Percentiles rank a stretch among this genome's conserved stretches.
These are phyloP conservation scores for Drosophila cardini DNA, from an alignment of 1,140 invertebrate species.

Conservation along the genomic window DNA sequence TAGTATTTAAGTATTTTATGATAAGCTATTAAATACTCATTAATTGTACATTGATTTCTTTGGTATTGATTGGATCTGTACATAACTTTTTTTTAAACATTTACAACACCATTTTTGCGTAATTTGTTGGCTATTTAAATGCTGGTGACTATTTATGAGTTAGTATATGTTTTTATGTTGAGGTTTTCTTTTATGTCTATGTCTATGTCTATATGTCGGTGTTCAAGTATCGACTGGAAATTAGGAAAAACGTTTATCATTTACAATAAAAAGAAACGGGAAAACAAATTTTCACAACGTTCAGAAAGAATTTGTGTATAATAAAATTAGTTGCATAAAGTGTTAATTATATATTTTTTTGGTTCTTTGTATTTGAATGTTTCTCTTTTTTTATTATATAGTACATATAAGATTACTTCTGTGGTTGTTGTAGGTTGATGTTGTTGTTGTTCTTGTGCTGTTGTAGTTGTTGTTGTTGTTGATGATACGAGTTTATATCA, in stretches of 20 bases:
- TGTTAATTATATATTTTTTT: conserved; percentile 24
- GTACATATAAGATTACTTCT: conserved; percentile 57
- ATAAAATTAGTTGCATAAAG: conserved; percentile 38
- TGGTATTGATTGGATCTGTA: conserved; percentile 44
- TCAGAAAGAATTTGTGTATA: conserved; percentile 54
- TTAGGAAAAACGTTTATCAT: conserved; percentile 23
- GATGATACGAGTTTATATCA: conserved; percentile 62
- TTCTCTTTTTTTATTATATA: conserved; percentile 57
- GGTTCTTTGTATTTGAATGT: conserved; percentile 33
- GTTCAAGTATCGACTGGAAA: conserved; percentile 17
- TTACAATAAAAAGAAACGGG: conserved; percentile 41
- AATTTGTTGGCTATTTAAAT: conserved; percentile 57
- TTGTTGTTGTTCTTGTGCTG: conserved; percentile 54
- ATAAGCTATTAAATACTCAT: conserved; percentile 20
- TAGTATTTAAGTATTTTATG: conserved; percentile 16
- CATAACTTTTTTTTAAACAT: conserved; percentile 52
- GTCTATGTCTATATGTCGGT: conserved; percentile 29
- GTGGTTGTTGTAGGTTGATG: conserved; percentile 53
- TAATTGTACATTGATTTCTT: conserved; percentile 49
- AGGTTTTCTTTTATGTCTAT: conserved; percentile 17
- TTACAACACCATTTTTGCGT: conserved; percentile 65
- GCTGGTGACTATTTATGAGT: conserved; percentile 42
- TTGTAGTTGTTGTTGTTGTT: conserved; percentile 49
- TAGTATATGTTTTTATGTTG: neutral
- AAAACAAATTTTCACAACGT: conserved; percentile 56